Conservation (phyloP, 2,888 invertebrate genomes). For the Sinotaia quadrata region DNA sequence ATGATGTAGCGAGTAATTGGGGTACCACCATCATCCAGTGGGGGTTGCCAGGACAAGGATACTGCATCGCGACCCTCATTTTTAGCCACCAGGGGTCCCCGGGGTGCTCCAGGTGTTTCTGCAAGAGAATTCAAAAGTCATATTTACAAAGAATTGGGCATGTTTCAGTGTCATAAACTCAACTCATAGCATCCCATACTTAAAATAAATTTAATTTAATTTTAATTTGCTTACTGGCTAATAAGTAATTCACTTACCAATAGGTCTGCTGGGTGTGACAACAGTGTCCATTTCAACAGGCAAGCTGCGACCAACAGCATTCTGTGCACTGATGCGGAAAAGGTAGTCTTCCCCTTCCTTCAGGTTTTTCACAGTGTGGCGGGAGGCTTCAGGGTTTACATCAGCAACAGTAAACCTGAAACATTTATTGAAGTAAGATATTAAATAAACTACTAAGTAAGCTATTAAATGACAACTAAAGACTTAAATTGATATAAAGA, state of each 20-base stretch:
- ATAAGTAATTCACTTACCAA: constrained; percentile 47
- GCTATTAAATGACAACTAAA: too few relatives aligned
- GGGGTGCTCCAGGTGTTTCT: constrained; percentile 65
- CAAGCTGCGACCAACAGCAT: constrained; percentile 91
- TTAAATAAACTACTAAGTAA: too few relatives aligned
- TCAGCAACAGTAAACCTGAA: constrained; percentile 51
- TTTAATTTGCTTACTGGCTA: too few relatives aligned
- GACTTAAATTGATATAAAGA: too few relatives aligned
- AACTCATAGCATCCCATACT: too few relatives aligned
- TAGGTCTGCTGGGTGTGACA: constrained; percentile 60
- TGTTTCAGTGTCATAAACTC: too few relatives aligned
- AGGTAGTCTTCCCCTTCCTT: constrained; percentile 77
- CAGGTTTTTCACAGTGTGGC: constrained; percentile 52
- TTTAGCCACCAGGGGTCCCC: constrained; percentile 58
- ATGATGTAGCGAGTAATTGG: constrained; percentile 73
- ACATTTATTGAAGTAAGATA: too few relatives aligned
- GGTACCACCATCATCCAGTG: constrained; percentile 71
- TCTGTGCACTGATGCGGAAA: constrained; percentile 89
- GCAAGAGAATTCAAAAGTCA: constrained; percentile 10
- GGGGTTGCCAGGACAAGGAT: constrained; percentile 65
- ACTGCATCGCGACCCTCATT: constrained; percentile 58
- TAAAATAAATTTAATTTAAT: too few relatives aligned
- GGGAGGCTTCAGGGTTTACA: constrained; percentile 41
- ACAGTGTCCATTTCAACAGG: constrained; percentile 54
- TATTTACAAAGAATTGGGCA: too few relatives aligned